Evolutionary conservation across 2,888 invertebrate genomes (phyloP), one percentile per base, ranked within the genome.

Genomic region (Drosophila kanekoi): DNA sequence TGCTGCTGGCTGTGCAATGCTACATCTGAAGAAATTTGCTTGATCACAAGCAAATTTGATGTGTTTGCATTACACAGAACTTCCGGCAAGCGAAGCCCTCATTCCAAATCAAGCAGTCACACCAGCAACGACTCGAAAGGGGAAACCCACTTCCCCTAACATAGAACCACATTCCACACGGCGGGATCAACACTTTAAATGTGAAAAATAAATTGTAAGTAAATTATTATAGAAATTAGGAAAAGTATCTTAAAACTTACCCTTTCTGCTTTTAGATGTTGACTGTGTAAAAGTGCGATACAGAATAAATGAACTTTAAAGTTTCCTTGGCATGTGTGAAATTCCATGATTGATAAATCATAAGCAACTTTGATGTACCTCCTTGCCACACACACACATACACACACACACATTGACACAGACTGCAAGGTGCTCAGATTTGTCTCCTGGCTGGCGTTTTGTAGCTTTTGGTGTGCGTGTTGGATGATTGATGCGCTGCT

Each of bases 401-500:
- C 28, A 18, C 16, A 32, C 18, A 33, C 18, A 43, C n/a, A 45
- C 35, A 47, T n/a, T 4, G 16, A 18, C 16, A 37, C 43, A 44
- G 49, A 20, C 6, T 62, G 14, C 11, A 16, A 51, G 20, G 20
- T 63, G 51, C 18, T 6, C 54, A 62, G 72, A 77, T 75, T 62
- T 61, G 60, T 60, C 18, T n/a, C 61, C 40, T 52, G 45, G 49
- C 44, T 63, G 56, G 16, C 43, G 49, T 53, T 57, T 28, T 66
- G 44, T 47, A n/a, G 20, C 20, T 52, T 57, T 59, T 48, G 52
- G 65, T 69, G 72, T 86, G 89, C 85, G 85, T 86, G 89, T 75
- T 87, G 87, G 59, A 86, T 86, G 85, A 86, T 86, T 86, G 85
- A 86, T 86, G 89, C 77, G 87, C 64, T 86, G 81, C 88, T 72